Base-by-base conservation (phyloP, 1,140 invertebrate species). In the Pachypeltis micranthus region DNA sequence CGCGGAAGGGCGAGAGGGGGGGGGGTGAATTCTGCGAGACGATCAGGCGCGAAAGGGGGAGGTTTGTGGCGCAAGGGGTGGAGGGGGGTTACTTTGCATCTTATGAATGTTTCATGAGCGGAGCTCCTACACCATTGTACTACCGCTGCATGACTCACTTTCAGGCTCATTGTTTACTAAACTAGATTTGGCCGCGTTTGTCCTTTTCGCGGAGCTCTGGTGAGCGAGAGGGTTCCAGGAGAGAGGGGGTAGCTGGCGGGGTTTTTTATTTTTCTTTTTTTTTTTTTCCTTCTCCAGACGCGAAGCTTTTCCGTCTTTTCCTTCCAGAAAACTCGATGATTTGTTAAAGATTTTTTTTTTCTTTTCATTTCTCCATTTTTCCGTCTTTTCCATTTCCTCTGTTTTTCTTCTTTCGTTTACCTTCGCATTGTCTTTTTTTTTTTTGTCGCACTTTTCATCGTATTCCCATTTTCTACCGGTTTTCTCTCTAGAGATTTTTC, bases 181-280 rank as follows among this genome's bases (percentile, higher is more conserved):
- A 64, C 63, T 64, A 64, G 63, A 64, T 64, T 64, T 64, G 63
- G 63, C 47, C 63, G 39, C 63, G 63, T 64, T 64, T 64, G 63
- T 59, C 57, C 58, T 59, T 64, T 59, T 59, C n/a, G 26, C 29
- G 29, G 57, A 31, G 57, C 4, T 4, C 19, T 51, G 12, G 34
- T 39, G n/a, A n/a, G n/a, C n/a, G n/a, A n/a, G n/a, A n/a, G n/a
- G n/a, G n/a, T n/a, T n/a, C n/a, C n/a, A n/a, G n/a, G n/a, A n/a
- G n/a, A n/a, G n/a, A n/a, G n/a, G n/a, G n/a, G n/a, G n/a, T n/a
- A n/a, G n/a, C n/a, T n/a, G n/a, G n/a, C n/a, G n/a, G n/a, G n/a
- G n/a, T n/a, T n/a, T n/a, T n/a, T n/a, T n/a, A n/a, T n/a, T n/a
- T n/a, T n/a, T n/a, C n/a, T n/a, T n/a, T n/a, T n/a, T n/a, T n/a